Evolutionary conservation across 2,113 vertebrate species (phyloP), one percentile per base, ranked within the genome.

Genomic region (Mionectes macconnelli): DNA sequence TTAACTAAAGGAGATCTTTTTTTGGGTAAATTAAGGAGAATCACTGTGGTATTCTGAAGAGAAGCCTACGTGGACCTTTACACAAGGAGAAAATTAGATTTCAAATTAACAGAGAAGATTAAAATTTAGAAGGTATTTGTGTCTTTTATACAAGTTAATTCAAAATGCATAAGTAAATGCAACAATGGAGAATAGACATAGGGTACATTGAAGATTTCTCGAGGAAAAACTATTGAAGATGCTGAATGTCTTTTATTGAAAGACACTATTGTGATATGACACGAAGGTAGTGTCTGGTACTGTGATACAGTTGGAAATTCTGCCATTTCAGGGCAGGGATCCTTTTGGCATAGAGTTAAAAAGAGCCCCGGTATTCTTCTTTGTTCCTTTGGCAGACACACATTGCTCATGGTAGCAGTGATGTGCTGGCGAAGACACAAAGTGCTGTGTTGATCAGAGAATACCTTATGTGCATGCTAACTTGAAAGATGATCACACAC

Each of bases 401-500:
- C 91, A 53, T 45, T 90, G 86, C 82, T 90, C 72, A 10, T 90
- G 87, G 76, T 92, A 63, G 92, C 50, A 56, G 78, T 9, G 87
- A 90, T 92, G 90, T 9, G 6, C 64, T 96, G 93, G 90, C 76
- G 0, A 78, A 95, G 92, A 78, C 64, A 87, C 72, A 89, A 77
- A 92, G 89, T 72, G 64, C 82, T 81, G 83, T 81, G 92, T 84
- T 94, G 92, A 94, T 96, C 88, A 92, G 68, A 90, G 92, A 81
- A 84, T 78, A 89, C 68, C 70, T 81, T 90, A 78, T 90, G 64
- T 93, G 55, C 85, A 86, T 90, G 90, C 90, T 93, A 93, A 81
- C 93, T 94, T 90, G 93, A 88, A 81, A 85, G 82, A 75, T 89
- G 93, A 85, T 96, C 85, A 93, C 88, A 91, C 64, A 44, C 85